Conservation (phyloP, 1,140 invertebrate species). For the Leptinotarsa undecemlineata region DNA sequence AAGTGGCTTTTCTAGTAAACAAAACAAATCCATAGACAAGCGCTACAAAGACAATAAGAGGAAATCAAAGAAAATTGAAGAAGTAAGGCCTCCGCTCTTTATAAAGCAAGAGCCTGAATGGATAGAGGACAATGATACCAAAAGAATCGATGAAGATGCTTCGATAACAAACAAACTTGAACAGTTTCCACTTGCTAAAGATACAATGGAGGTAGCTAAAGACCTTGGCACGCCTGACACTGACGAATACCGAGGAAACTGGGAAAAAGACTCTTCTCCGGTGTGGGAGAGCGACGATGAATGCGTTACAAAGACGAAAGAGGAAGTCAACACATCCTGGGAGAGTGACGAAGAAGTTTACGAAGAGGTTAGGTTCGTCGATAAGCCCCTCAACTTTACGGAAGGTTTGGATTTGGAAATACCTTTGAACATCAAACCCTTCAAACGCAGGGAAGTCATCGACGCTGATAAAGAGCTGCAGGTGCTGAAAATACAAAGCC, state of each 20-base stretch:
- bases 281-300: conserved; percentile 47
- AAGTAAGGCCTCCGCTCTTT: not conserved
- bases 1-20: not conserved
- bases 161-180: not conserved
- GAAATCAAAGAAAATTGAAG: conserved; percentile 5
- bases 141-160: not conserved
- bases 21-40: not conserved
- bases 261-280: conserved; percentile 44
- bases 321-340: conserved; percentile 41
- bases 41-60: not conserved
- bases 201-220: not conserved
- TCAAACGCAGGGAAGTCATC: conserved; percentile 31
- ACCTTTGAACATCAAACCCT: conserved; percentile 49
- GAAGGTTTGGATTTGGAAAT: conserved; percentile 41
- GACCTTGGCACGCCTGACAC: conserved; percentile 43
- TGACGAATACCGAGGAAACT: conserved; percentile 48
- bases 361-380: not conserved
- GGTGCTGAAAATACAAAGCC: conserved; percentile 34
- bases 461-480: conserved; percentile 19
- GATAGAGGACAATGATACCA: conserved; percentile 9
- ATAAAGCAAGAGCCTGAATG: conserved; percentile 26
- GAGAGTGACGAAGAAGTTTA: conserved; percentile 50
- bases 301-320: conserved; percentile 4
- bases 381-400: not conserved
- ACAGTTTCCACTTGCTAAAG: not conserved